phyloP scores from a whole-genome alignment of 2,888 invertebrate species.

The Drosophila neonasuta region DNA sequence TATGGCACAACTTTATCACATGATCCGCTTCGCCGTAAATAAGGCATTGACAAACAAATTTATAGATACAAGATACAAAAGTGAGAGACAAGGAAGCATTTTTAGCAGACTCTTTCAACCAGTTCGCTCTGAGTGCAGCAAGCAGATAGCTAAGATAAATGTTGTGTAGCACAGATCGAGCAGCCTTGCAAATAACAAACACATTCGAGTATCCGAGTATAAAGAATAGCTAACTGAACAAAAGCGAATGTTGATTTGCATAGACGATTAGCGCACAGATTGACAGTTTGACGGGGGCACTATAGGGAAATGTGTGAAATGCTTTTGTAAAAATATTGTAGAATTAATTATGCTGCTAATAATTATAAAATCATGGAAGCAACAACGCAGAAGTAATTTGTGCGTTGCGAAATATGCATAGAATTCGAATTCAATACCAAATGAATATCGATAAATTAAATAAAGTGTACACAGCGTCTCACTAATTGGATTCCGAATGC shows the following conservation, averaged over 20 bases:
- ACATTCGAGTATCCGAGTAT: conserved; percentile 1
- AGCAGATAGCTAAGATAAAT: conserved; percentile 15
- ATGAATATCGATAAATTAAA: conserved; percentile 23
- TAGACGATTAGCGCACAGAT: conserved; percentile 18
- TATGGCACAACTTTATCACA: conserved; percentile 29
- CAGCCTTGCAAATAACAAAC: conserved; percentile 47
- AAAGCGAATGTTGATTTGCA: conserved; percentile 36
- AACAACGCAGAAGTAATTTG: conserved; percentile 4
- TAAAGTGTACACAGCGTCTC: conserved; percentile 19
- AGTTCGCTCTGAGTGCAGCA: conserved; percentile 21
- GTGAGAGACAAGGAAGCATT: conserved; percentile 44
- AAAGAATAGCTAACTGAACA: conserved; percentile 16
- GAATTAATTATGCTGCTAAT: conserved; percentile 51
- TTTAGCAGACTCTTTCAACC: conserved; percentile 10
- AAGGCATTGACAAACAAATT: conserved; percentile 18
- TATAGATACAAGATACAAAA: conserved; percentile 3
- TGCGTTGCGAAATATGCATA: conserved; percentile 36
- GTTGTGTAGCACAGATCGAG: conserved; percentile 8
- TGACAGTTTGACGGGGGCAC: conserved; percentile 32
- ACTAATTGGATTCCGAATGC: conserved; percentile 62
- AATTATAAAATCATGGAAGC: conserved; percentile 35
- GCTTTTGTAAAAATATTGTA: conserved; percentile 11
- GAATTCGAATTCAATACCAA: conserved; percentile 40
- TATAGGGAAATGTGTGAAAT: conserved; percentile 15
- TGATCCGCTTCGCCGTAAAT: conserved; percentile 15